Evolutionary conservation across 2,888 invertebrate species (phyloP).

Genomic region (Nomada flava): DNA sequence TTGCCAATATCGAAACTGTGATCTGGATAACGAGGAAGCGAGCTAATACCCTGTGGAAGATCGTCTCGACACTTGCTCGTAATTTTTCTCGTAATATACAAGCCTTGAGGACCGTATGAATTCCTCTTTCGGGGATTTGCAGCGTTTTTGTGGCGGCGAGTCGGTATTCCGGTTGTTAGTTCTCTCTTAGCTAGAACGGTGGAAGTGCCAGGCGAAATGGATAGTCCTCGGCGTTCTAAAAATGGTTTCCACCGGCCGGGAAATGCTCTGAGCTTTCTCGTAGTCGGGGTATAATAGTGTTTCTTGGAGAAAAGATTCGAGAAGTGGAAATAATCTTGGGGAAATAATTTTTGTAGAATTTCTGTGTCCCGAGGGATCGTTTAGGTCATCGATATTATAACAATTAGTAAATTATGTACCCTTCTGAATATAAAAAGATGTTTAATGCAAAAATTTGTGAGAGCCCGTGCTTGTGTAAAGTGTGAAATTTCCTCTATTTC

Average conservation of each 20-base stretch:
- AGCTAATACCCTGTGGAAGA: neutral
- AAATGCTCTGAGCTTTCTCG: slow-evolving; percentile 41
- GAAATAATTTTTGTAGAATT: neutral
- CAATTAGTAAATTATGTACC: neutral
- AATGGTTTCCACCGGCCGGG: slow-evolving; percentile 56
- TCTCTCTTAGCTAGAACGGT: slow-evolving; percentile 42
- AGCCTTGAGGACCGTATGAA: slow-evolving; percentile 3
- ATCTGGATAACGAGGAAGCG: neutral
- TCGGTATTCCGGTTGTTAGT: slow-evolving; percentile 43
- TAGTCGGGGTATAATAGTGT: neutral
- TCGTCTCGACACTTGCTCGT: slow-evolving; percentile 13
- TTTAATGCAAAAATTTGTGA: neutral
- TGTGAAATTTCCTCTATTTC: too few relatives aligned
- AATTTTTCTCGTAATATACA: slow-evolving; percentile 38
- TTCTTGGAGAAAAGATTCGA: slow-evolving; percentile 32
- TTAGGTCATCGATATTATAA: neutral
- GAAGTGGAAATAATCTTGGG: neutral
- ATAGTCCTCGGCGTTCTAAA: slow-evolving; percentile 64
- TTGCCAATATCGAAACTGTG: neutral
- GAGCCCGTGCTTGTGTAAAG: too few relatives aligned
- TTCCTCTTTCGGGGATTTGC: slow-evolving; percentile 48
- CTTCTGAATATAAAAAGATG: neutral
- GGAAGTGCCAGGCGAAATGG: slow-evolving; percentile 54
- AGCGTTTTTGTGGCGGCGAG: slow-evolving; percentile 24
- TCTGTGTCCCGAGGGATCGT: too few relatives aligned